These are phyloP conservation scores for Antheraea pernyi DNA, from an alignment of 1,140 invertebrate species.

Conservation along the genomic window DNA sequence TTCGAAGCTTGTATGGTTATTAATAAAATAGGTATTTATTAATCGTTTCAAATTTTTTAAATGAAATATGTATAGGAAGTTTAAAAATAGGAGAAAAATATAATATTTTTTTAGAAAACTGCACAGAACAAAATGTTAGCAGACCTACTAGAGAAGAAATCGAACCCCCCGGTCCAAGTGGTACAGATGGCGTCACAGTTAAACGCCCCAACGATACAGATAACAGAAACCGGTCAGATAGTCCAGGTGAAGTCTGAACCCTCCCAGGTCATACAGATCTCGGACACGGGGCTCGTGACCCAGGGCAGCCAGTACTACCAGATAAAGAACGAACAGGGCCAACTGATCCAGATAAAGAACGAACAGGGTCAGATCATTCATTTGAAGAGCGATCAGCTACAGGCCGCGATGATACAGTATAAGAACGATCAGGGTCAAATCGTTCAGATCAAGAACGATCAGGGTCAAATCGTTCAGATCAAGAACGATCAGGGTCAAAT, in stretches of 20 bases:
- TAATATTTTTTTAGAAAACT: slow-evolving; percentile 49
- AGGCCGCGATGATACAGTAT: no score
- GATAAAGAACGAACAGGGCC: no score
- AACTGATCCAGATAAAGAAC: no score
- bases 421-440: no score
- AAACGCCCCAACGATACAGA: slow-evolving; percentile 69
- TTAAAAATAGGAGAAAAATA: not conserved
- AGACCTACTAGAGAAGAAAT: slow-evolving; percentile 75
- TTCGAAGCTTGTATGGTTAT: no score
- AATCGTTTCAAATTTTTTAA: no score
- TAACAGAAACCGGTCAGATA: slow-evolving; percentile 71
- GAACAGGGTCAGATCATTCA: no score
- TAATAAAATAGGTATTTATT: no score
- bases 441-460: no score
- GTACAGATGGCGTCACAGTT: slow-evolving; percentile 68
- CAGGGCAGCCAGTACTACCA: slow-evolving; percentile 41
- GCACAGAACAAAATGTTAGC: slow-evolving; percentile 77
- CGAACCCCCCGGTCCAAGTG: slow-evolving; percentile 70
- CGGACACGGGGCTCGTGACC: slow-evolving; percentile 32
- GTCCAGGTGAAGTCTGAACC: slow-evolving; percentile 64
- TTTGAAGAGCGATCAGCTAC: no score
- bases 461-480: no score
- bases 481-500: slow-evolving; percentile 71
- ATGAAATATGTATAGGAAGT: not conserved
- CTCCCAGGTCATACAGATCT: slow-evolving; percentile 57